Conservation (phyloP, 2,797 vertebrate species). For the Oophaga sylvatica region DNA sequence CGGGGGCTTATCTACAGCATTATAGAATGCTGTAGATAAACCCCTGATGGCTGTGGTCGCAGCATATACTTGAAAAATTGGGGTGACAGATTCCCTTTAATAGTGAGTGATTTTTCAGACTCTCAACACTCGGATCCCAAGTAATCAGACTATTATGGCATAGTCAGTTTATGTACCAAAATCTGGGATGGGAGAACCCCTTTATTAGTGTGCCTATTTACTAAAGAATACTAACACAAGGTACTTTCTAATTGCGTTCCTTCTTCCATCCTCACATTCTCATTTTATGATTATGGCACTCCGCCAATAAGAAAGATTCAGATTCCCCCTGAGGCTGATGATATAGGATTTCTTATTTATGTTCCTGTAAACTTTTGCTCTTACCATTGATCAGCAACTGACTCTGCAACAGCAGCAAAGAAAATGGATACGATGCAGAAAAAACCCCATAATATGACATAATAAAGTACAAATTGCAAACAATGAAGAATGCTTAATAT, state of each 20-base stretch:
- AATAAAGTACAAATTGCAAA: slow-evolving; percentile 7
- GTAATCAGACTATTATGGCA: too few relatives aligned
- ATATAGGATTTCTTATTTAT: slow-evolving; percentile 40
- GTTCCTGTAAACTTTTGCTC: slow-evolving; percentile 38
- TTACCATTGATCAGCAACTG: slow-evolving; percentile 41
- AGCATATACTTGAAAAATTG: too few relatives aligned
- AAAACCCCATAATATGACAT: not conserved
- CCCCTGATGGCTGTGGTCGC: too few relatives aligned
- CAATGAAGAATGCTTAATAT: not conserved
- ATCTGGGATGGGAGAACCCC: not conserved
- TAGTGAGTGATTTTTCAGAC: too few relatives aligned
- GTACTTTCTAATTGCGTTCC: not conserved
- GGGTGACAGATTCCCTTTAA: too few relatives aligned
- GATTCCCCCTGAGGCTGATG: not conserved
- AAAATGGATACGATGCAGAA: slow-evolving; percentile 13
- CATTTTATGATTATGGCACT: slow-evolving; percentile 14
- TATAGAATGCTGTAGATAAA: too few relatives aligned
- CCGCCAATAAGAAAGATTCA: slow-evolving; percentile 10
- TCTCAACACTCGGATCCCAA: too few relatives aligned
- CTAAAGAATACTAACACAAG: not conserved
- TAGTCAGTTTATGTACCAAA: too few relatives aligned
- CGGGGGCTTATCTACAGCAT: too few relatives aligned
- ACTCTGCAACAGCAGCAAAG: not conserved
- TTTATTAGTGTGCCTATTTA: not conserved
- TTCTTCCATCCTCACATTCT: not conserved